Evolutionary conservation across 2,888 invertebrate species (phyloP).

Genomic region (Synanthedon tipuliformis): DNA sequence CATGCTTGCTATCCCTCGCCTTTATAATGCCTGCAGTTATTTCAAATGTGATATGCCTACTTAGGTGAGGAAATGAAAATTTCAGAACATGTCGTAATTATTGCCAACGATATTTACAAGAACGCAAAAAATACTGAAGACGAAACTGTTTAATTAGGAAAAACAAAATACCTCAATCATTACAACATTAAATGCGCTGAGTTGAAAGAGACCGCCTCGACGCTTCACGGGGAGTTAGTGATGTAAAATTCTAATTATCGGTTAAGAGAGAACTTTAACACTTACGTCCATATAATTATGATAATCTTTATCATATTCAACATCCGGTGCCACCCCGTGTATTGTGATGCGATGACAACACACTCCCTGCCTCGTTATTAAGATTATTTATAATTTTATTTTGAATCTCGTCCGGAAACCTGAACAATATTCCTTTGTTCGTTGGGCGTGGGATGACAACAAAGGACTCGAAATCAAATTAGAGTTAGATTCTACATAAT

Average conservation of each 20-base stretch:
- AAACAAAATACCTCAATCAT: constrained; percentile 6
- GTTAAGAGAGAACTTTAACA: constrained; percentile 13
- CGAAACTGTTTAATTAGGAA: not conserved
- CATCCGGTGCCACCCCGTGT: constrained; percentile 39
- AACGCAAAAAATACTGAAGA: no score
- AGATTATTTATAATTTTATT: constrained; percentile 26
- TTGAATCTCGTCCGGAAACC: constrained; percentile 17
- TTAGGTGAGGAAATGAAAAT: constrained; percentile 5
- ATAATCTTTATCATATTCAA: constrained; percentile 34
- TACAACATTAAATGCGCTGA: not conserved
- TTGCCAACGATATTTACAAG: not conserved
- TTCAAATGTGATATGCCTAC: constrained; percentile 7
- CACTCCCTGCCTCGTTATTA: constrained; percentile 25
- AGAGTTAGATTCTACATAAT: constrained; percentile 2
- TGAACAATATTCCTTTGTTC: constrained; percentile 27
- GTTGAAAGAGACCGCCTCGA: not conserved
- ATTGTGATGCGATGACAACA: constrained; percentile 30
- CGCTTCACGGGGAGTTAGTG: not conserved
- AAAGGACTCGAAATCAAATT: constrained; percentile 3
- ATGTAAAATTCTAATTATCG: constrained; percentile 5
- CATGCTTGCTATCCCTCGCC: constrained; percentile 27
- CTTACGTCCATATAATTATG: constrained; percentile 25
- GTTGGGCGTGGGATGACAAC: constrained; percentile 19
- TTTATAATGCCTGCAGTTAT: constrained; percentile 24
- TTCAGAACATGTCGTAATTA: not conserved